A percentile compares a stretch with the other conserved stretches of the same genome.
Conservation (phyloP, 1,140 invertebrate genomes). For the Stegodyphus mimosarum region DNA sequence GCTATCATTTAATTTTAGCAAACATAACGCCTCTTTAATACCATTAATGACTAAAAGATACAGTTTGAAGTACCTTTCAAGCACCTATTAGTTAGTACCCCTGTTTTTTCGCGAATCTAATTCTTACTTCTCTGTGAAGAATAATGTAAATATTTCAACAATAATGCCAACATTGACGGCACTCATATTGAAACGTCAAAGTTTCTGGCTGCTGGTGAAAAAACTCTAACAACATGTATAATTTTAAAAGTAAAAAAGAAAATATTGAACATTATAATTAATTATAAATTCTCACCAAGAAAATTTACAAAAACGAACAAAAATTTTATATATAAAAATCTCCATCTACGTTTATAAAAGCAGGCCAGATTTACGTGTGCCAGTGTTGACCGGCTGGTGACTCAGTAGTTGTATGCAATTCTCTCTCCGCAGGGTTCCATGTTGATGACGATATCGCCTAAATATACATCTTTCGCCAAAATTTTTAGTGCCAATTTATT, state of each 20-base stretch:
- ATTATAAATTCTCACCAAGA: slow-evolving; percentile 35
- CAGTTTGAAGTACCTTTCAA: too few species aligned
- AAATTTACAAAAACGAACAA: slow-evolving; percentile 25
- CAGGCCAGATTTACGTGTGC: slow-evolving; percentile 39
- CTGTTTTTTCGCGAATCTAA: too few species aligned
- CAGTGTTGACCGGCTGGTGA: slow-evolving; percentile 59
- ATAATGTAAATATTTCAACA: slow-evolving; percentile 7
- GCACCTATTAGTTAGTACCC: too few species aligned
- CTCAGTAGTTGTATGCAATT: slow-evolving; percentile 55
- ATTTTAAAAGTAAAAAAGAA: neutral
- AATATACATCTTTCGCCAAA: slow-evolving; percentile 13
- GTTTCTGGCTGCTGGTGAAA: slow-evolving; percentile 32
- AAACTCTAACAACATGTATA: slow-evolving; percentile 13
- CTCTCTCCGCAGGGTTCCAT: slow-evolving; percentile 15
- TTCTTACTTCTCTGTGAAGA: neutral
- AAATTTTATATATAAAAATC: slow-evolving; percentile 44
- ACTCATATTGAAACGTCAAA: slow-evolving; percentile 57
- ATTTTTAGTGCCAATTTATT: neutral
- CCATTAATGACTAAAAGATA: too few species aligned
- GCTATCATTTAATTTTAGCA: neutral
- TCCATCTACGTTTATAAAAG: slow-evolving; percentile 44
- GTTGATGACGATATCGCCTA: slow-evolving; percentile 16
- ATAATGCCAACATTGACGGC: slow-evolving; percentile 52
- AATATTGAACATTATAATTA: neutral
- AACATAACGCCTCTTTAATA: too few species aligned